phyloP scores from a whole-genome alignment of 2,113 vertebrate genomes.

The Varanus salvator region DNA sequence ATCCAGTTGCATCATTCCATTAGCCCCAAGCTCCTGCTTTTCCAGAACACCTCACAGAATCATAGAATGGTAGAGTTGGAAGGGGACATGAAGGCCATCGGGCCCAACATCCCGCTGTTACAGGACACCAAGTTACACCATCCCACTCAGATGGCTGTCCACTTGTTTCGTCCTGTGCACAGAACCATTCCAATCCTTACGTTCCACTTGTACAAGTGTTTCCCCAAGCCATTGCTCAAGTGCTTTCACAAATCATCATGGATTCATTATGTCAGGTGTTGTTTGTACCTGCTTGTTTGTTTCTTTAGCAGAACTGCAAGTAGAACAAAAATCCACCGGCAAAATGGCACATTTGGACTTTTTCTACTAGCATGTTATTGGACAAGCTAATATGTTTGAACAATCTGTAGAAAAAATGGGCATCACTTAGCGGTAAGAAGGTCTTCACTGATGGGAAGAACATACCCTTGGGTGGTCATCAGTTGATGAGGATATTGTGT shows the following conservation, averaged over 20 bases:
- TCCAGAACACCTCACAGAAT: background rate
- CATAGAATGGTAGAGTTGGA: too few species aligned
- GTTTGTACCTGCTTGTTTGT: background rate
- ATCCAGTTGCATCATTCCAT: background rate
- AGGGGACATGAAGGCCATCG: too few species aligned
- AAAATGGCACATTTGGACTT: background rate
- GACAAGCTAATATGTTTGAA: background rate
- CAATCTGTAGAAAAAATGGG: background rate
- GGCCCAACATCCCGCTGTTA: too few species aligned
- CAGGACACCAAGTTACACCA: too few species aligned
- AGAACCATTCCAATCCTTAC: background rate
- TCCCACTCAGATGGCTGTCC: too few species aligned
- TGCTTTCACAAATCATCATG: background rate
- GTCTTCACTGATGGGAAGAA: background rate
- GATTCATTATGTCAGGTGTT: background rate
- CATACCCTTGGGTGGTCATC: background rate
- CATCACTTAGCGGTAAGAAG: background rate
- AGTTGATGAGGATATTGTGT: background rate
- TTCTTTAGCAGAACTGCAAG: background rate
- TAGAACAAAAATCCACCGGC: background rate
- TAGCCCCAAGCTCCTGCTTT: background rate
- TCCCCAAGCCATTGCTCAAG: background rate
- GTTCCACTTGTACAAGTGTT: background rate
- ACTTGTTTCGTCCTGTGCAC: too few species aligned
- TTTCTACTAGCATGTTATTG: background rate